Conservation (phyloP, 2,113 vertebrate genomes). For the Zapornia atra region DNA sequence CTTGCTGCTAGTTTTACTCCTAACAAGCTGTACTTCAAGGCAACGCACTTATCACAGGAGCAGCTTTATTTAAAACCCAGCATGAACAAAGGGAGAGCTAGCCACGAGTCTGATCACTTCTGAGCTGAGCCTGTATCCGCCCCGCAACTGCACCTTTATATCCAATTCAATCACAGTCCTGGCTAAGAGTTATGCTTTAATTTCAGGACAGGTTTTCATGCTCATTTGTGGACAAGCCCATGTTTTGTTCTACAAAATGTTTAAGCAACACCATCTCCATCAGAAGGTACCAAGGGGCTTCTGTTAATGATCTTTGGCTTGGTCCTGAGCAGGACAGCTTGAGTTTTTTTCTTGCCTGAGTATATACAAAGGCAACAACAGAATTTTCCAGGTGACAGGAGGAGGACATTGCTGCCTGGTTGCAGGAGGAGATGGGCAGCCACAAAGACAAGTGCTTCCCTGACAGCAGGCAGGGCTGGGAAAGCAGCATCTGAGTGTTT, state of each 20-base stretch:
- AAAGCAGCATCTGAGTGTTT: neutral
- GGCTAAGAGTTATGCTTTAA: neutral
- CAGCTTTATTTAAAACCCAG: neutral
- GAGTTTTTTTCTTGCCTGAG: neutral
- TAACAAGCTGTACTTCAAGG: neutral
- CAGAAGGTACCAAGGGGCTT: neutral
- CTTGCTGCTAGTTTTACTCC: neutral
- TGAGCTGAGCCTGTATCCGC: neutral
- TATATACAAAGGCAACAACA: neutral
- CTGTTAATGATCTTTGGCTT: neutral
- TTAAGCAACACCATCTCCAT: neutral
- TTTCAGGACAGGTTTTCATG: neutral
- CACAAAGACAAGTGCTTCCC: neutral
- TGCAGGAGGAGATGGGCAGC: neutral
- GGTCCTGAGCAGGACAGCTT: neutral
- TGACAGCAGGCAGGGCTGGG: neutral
- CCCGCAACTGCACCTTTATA: neutral
- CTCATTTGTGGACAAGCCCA: neutral
- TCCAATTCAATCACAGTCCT: neutral
- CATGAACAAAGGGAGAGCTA: neutral
- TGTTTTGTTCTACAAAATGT: neutral
- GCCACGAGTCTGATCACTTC: neutral
- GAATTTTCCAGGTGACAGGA: neutral
- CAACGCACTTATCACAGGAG: neutral
- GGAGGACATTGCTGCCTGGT: neutral